These are phyloP conservation scores for Poecile montanus DNA, from an alignment of 2,797 vertebrate genomes.

Conservation along the genomic window DNA sequence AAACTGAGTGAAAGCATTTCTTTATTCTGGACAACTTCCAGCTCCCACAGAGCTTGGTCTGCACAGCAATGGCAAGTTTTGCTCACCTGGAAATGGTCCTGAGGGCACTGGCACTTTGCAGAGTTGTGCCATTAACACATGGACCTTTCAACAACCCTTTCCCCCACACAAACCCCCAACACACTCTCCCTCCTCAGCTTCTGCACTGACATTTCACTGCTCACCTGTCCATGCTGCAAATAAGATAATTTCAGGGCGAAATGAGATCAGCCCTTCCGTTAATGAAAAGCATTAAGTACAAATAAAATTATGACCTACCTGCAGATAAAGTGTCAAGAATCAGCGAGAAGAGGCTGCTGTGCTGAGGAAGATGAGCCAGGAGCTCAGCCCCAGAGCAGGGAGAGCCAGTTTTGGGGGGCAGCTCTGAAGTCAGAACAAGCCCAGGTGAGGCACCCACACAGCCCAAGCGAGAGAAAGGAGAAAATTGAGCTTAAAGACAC, in stretches of 20 bases:
- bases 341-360: background rate
- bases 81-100: background rate
- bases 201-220: background rate
- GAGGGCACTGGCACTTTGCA: background rate
- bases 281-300: background rate
- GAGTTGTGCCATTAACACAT: accelerated
- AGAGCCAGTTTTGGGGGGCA: accelerated
- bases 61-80: background rate
- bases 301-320: background rate
- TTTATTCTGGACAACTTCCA: background rate
- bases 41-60: accelerated
- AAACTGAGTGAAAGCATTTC: background rate
- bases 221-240: background rate
- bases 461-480: accelerated
- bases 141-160: background rate
- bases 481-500: accelerated
- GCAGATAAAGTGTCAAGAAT: background rate
- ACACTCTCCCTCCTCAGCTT: too few relatives aligned
- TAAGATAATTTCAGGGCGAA: background rate
- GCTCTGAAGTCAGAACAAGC: background rate
- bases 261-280: background rate
- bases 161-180: background rate
- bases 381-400: background rate
- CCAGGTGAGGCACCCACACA: accelerated
- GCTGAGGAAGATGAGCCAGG: background rate